Conservation (phyloP, 2,888 invertebrate genomes). For the Vandiemenella viatica region DNA sequence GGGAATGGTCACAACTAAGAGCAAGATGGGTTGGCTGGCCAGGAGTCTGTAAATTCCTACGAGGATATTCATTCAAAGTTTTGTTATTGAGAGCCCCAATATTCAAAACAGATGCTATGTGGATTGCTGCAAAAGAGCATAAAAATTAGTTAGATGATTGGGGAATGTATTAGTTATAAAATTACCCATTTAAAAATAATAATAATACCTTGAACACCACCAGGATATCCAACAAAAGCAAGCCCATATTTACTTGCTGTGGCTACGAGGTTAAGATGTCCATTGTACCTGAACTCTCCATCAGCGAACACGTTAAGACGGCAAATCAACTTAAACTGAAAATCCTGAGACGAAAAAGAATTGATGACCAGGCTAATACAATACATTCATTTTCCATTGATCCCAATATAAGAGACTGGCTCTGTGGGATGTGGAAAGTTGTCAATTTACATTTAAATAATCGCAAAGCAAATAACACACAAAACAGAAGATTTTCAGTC, state of each 20-base stretch:
- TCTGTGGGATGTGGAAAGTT: too few relatives aligned
- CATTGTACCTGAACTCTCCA: slow-evolving; percentile 30
- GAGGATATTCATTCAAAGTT: slow-evolving; percentile 27
- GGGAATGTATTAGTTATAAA: background rate
- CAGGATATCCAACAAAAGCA: slow-evolving; percentile 49
- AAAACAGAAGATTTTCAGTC: too few relatives aligned
- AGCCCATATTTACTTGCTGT: slow-evolving; percentile 62
- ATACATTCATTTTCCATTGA: too few relatives aligned
- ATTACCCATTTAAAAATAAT: slow-evolving; percentile 1
- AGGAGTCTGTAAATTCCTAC: slow-evolving; percentile 38
- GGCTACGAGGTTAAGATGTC: slow-evolving; percentile 46
- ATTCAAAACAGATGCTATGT: background rate
- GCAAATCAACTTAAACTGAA: slow-evolving; percentile 56
- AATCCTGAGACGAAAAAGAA: slow-evolving; percentile 56
- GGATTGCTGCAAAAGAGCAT: background rate
- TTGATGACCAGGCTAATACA: too few relatives aligned
- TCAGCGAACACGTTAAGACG: slow-evolving; percentile 46
- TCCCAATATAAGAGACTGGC: too few relatives aligned
- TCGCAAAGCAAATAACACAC: too few relatives aligned
- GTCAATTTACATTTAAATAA: too few relatives aligned
- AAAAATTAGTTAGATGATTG: background rate
- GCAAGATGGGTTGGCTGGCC: slow-evolving; percentile 46
- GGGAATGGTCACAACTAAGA: slow-evolving; percentile 63
- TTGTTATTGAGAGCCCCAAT: background rate
- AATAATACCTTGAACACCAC: slow-evolving; percentile 39